A percentile compares a stretch with the other conserved stretches of the same genome.
phyloP scores from a whole-genome alignment of 2,888 invertebrate species.

The Lycocerus yunnanus region DNA sequence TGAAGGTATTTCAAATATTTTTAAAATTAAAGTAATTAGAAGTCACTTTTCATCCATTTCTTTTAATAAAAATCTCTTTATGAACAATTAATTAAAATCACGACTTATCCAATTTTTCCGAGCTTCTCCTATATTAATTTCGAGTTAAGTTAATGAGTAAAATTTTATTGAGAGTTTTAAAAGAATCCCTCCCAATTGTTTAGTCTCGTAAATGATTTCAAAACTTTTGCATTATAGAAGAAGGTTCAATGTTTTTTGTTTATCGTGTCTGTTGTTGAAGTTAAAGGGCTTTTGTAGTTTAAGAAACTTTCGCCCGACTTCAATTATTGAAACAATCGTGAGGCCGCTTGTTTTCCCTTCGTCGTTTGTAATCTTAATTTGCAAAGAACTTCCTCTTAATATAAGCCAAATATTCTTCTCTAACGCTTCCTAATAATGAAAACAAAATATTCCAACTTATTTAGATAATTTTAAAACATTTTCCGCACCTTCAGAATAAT shows the following conservation, averaged over 20 bases:
- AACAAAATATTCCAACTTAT: conserved; percentile 3
- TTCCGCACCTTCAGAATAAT: conserved; percentile 7
- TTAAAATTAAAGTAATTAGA: not conserved
- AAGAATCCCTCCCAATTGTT: conserved; percentile 24
- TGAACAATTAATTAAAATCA: not conserved
- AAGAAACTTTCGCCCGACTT: conserved; percentile 24
- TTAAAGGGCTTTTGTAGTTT: conserved; percentile 22
- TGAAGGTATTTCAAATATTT: not conserved
- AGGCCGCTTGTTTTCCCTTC: conserved; percentile 11
- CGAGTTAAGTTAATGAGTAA: conserved; percentile 16
- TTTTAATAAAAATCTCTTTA: not conserved
- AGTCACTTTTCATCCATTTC: not conserved
- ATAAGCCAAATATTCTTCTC: conserved; percentile 9
- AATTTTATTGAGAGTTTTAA: conserved; percentile 26
- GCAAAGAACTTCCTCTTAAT: conserved; percentile 14
- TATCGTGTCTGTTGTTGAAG: conserved; percentile 29
- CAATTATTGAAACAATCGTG: conserved; percentile 30
- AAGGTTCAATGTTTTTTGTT: conserved; percentile 29
- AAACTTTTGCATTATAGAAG: conserved; percentile 30
- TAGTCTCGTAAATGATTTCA: conserved; percentile 28
- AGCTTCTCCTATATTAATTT: not conserved
- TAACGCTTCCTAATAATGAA: not conserved
- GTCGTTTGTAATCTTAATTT: conserved; percentile 22
- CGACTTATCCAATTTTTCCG: not conserved
- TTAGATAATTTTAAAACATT: conserved; percentile 3